These are phyloP conservation scores for Tokudaia muenninki DNA, from an alignment of 2,797 vertebrate species.

Conservation along the genomic window DNA sequence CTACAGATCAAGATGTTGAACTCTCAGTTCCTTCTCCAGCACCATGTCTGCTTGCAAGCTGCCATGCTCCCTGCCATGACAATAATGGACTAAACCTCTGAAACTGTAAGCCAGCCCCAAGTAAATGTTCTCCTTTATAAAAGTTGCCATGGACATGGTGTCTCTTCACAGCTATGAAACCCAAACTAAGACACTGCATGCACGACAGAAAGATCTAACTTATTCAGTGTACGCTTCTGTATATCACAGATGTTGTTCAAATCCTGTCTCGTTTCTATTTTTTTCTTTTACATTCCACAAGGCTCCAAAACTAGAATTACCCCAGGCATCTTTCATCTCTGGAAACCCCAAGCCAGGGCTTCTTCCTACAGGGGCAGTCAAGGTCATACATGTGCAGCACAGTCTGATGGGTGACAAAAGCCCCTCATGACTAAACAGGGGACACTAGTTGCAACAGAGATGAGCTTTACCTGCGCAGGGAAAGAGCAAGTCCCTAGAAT, in stretches of 20 bases:
- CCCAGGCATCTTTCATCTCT: background rate
- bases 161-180: background rate
- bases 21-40: background rate
- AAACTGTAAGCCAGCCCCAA: background rate
- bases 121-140: background rate
- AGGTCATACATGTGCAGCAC: background rate
- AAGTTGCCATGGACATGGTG: background rate
- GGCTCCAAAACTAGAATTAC: background rate
- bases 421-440: background rate
- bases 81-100: background rate
- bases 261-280: background rate
- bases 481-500: background rate
- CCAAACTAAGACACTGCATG: background rate
- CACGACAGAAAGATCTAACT: background rate
- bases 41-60: background rate
- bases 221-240: background rate
- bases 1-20: background rate
- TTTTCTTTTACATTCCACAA: background rate
- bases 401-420: background rate
- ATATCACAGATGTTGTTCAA: background rate
- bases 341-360: background rate
- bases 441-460: background rate
- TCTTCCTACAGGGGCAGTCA: background rate
- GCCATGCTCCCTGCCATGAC: background rate
- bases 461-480: constrained; percentile 18